These are phyloP conservation scores for Lasioglossum morio DNA, from an alignment of 2,888 invertebrate species.

Conservation along the genomic window DNA sequence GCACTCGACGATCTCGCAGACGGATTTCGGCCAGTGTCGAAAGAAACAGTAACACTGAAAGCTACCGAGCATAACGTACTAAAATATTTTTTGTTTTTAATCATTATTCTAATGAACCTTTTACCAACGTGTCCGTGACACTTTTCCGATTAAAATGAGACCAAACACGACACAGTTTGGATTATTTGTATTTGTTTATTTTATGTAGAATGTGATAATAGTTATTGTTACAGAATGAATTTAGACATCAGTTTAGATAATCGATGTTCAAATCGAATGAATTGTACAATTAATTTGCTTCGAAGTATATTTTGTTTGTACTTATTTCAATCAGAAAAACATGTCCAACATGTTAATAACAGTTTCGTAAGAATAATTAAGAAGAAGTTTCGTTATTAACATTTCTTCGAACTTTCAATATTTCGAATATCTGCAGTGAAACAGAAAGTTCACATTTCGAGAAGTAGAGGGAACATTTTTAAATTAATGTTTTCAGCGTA, in stretches of 20 bases:
- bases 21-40: conserved; percentile 3
- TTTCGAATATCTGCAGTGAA: neutral
- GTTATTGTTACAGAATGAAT: too few relatives aligned
- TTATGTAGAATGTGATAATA: too few relatives aligned
- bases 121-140: neutral
- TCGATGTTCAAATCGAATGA: too few relatives aligned
- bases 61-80: too few relatives aligned
- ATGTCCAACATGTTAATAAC: neutral
- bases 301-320: too few relatives aligned
- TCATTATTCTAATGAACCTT: neutral
- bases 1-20: conserved; percentile 36
- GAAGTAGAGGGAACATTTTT: too few relatives aligned
- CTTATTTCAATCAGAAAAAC: neutral
- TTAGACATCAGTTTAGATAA: too few relatives aligned
- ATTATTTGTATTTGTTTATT: neutral
- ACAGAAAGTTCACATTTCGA: too few relatives aligned
- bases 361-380: neutral
- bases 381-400: neutral
- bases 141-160: too few relatives aligned
- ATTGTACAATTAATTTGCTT: too few relatives aligned
- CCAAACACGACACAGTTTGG: neutral
- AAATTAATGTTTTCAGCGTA: too few relatives aligned
- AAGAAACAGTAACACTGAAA: neutral
- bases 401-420: neutral
- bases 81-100: neutral